Evolutionary conservation across 2,888 invertebrate species (phyloP), one percentile per base, ranked within the genome.

Genomic region (Epirrita christyi): DNA sequence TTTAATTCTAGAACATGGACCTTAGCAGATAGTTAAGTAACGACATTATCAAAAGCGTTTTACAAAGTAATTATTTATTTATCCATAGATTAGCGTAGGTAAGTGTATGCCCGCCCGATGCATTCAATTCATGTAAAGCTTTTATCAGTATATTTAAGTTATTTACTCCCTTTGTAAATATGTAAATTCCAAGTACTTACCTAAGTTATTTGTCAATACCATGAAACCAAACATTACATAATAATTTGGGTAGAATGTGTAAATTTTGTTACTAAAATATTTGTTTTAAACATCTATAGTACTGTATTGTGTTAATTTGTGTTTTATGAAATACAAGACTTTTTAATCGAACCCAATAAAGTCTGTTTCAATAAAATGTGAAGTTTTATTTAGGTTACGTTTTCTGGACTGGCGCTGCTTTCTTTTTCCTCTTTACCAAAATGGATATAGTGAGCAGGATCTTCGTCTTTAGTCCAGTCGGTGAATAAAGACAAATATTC

Each of bases 221-320:
- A 86, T 79, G 85, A 90, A 89, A 92, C 92, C 92, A 91, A 92
- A 92, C 92, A 86, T 86, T 88, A 86, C 78, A 46, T 59, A 63
- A 61, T 51, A 51, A 55, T 81, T 83, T 81, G 78, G 82, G 79
- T 90, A 88, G 85, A 78, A 71, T 80, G 76, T 88, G 83, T 89
- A 89, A 75, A 88, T 88, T 88, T 88, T 88, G 91, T 92, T 90
- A 85, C 79, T 75, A 73, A 80, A 76, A 75, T 79, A 79, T 81
- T 85, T 80, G 79, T 86, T 84, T 57, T 83, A 52, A 47, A 47
- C 77, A 80, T 78, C 70, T 78, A 70, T 71, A 77, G 70, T 74
- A 78, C 75, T 81, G 75, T 82, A 86, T 85, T 87, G 78, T 85
- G 82, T 86, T 90, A 21, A 21, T 21, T 21, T 21, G 21, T 21